Percentiles rank a stretch among this genome's conserved stretches.
These are phyloP conservation scores for Ceyx cyanopectus DNA, from an alignment of 2,113 vertebrate species.

Conservation along the genomic window DNA sequence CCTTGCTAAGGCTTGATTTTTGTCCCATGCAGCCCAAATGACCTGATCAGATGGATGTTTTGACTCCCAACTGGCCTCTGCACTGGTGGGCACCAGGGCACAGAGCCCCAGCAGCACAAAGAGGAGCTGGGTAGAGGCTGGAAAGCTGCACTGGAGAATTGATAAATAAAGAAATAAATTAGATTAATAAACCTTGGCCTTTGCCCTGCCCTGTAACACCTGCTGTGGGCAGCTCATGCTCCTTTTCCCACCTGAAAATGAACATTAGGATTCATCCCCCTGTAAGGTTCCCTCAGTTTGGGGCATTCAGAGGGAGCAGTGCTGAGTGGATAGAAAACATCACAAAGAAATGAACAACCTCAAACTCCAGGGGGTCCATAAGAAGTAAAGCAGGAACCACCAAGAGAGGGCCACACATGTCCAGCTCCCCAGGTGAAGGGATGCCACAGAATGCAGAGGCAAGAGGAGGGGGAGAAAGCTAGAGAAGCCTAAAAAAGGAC, in stretches of 20 bases:
- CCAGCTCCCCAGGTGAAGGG: neutral
- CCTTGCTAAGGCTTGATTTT: neutral
- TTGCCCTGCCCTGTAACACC: neutral
- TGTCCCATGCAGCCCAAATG: neutral
- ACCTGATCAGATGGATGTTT: neutral
- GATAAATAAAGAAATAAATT: too few species aligned
- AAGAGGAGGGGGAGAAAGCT: neutral
- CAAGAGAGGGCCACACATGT: neutral
- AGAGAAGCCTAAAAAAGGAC: neutral
- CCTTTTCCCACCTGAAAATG: neutral
- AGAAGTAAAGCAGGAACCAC: neutral
- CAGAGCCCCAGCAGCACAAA: neutral
- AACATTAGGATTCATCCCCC: neutral
- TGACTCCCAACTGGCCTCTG: neutral
- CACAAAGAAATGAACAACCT: neutral
- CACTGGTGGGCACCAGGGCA: neutral
- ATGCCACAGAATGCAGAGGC: neutral
- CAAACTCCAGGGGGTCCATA: neutral
- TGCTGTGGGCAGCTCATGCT: neutral
- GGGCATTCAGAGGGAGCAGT: accelerated
- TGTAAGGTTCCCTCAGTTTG: accelerated
- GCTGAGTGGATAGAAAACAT: neutral
- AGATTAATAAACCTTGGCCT: neutral
- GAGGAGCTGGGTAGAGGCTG: neutral
- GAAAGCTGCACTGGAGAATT: neutral